Evolutionary conservation across 2,797 vertebrate genomes (phyloP).

Genomic region (Cyclura pinguis): DNA sequence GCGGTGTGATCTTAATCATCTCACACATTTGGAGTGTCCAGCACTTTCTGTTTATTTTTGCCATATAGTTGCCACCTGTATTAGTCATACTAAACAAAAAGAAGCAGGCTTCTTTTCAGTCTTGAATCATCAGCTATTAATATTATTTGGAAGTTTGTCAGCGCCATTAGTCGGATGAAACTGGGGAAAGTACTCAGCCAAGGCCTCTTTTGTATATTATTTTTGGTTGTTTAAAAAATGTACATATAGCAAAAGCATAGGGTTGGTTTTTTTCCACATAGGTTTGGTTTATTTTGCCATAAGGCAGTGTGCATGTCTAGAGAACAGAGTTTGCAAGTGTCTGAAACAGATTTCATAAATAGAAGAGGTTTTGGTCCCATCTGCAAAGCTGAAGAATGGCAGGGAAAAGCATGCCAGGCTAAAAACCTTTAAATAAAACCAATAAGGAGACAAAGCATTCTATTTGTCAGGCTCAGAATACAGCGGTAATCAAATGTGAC

Average conservation of each 20-base stretch:
- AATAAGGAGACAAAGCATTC: neutral
- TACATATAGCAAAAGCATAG: neutral
- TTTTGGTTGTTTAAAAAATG: neutral
- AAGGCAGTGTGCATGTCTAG: neutral
- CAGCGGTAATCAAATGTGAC: too few species aligned
- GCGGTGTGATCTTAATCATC: conserved; percentile 42
- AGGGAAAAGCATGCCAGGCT: neutral
- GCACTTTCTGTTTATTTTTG: conserved; percentile 55
- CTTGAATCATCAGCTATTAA: conserved; percentile 32
- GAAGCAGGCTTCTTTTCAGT: conserved; percentile 43
- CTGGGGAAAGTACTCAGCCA: neutral
- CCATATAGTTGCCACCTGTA: conserved; percentile 26
- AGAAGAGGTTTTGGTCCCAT: conserved; percentile 33
- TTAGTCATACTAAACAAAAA: conserved; percentile 32
- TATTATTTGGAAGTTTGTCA: conserved; percentile 25
- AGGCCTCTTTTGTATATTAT: neutral
- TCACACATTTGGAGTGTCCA: conserved; percentile 20
- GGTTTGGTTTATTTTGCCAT: conserved; percentile 11
- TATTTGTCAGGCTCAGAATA: neutral
- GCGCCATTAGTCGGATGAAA: neutral
- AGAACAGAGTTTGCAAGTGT: neutral
- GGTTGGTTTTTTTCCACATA: neutral
- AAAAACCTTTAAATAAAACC: conserved; percentile 8
- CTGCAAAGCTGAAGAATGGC: neutral
- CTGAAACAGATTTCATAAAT: conserved; percentile 24